Percentiles rank a stretch among this genome's conserved stretches.
Evolutionary conservation across 2,797 vertebrate genomes (phyloP).

Genomic region (Lithobates pipiens): DNA sequence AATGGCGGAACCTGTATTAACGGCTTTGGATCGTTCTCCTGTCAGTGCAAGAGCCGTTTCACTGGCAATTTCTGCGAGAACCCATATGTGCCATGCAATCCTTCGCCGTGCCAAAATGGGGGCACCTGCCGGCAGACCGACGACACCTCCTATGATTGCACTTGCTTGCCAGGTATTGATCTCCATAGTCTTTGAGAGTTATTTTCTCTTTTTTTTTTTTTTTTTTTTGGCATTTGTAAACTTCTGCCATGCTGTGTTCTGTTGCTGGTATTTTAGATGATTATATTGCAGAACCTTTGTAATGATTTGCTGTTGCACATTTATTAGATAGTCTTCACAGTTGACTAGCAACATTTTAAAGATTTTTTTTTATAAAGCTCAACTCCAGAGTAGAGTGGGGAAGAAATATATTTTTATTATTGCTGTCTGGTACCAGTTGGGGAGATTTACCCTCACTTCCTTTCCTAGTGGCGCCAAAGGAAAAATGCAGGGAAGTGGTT

Average conservation of each 20-base stretch:
- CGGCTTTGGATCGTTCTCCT: slow-evolving; percentile 90
- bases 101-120: slow-evolving; percentile 93
- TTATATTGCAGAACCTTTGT: no score
- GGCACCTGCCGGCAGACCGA: slow-evolving; percentile 94
- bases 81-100: slow-evolving; percentile 92
- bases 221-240: neutral
- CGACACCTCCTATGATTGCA: slow-evolving; percentile 87
- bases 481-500: no score
- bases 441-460: no score
- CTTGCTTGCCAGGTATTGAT: slow-evolving; percentile 89
- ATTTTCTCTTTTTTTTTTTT: neutral
- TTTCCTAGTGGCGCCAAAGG: no score
- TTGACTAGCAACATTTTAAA: no score
- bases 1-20: slow-evolving; percentile 88
- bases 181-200: neutral
- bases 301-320: no score
- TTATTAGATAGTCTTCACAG: no score
- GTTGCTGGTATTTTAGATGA: neutral
- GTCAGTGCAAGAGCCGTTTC: slow-evolving; percentile 83
- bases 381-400: no score
- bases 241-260: no score
- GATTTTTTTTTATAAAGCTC: no score
- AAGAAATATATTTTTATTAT: no score
- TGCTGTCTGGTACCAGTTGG: no score
- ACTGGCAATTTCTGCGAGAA: slow-evolving; percentile 87